Evolutionary conservation across 2,888 invertebrate genomes (phyloP), one percentile per base, ranked within the genome.

Genomic region (Atrina japonica): DNA sequence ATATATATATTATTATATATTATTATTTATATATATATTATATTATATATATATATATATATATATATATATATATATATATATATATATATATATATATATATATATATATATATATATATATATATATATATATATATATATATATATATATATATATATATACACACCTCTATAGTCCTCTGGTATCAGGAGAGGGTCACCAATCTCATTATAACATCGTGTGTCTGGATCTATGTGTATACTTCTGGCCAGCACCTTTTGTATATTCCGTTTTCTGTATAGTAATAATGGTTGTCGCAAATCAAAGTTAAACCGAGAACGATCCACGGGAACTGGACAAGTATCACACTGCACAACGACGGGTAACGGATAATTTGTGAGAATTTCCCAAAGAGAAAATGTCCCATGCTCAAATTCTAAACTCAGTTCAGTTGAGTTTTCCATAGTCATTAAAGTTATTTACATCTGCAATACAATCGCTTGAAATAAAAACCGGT

Each of bases 111-210:
- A n/a, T n/a, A n/a, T n/a, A n/a, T n/a, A n/a, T n/a, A n/a, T n/a
- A n/a, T n/a, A n/a, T n/a, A n/a, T n/a, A n/a, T n/a, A n/a, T n/a
- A n/a, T n/a, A n/a, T n/a, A n/a, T n/a, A n/a, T n/a, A n/a, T n/a
- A n/a, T n/a, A n/a, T n/a, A n/a, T n/a, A n/a, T n/a, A n/a, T n/a
- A n/a, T n/a, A n/a, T n/a, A n/a, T n/a, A 35, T 11, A 0, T 27
- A 2, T 1, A 41, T 23, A 56, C 56, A 58, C 66, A 86, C 87
- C 87, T 81, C 81, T 83, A 64, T 86, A 87, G 65, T 85, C 84
- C 64, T 85, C 83, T 1, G 87, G 87, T 35, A 87, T 83, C 16
- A 87, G 81, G 2, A 87, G 73, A 1, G 79, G 75, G n/a, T 83
- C 83, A 1, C 84, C 87, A 0, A 83, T 77, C 25, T 83, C 82